phyloP scores from a whole-genome alignment of 2,888 invertebrate genomes.

The Ormyrus thymus region DNA sequence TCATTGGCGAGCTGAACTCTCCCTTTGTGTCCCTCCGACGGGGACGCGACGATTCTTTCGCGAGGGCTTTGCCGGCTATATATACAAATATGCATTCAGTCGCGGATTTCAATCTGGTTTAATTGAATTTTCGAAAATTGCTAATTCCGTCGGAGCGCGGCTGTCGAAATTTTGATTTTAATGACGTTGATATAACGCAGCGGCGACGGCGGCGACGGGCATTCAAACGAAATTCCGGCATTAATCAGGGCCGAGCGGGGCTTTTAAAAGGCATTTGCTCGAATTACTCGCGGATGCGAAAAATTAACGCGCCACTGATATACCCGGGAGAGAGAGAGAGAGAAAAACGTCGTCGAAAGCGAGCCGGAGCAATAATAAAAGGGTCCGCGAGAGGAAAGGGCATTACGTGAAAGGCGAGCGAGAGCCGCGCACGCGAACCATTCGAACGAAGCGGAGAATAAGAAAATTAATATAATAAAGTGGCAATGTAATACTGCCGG shows the following conservation, averaged over 20 bases:
- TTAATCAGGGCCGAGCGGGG: too few relatives aligned
- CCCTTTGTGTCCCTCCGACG: neutral
- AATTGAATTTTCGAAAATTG: constrained; percentile 37
- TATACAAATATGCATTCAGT: neutral
- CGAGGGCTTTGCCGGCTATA: too few relatives aligned
- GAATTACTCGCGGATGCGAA: too few relatives aligned
- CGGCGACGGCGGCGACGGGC: too few relatives aligned
- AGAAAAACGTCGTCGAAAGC: neutral
- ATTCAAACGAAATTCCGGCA: too few relatives aligned
- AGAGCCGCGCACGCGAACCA: constrained; percentile 35
- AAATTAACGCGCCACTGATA: too few relatives aligned
- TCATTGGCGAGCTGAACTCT: constrained; percentile 23
- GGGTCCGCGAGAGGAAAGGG: neutral
- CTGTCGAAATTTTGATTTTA: too few relatives aligned
- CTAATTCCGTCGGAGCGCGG: neutral
- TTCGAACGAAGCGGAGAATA: constrained; percentile 40
- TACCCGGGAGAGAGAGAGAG: neutral
- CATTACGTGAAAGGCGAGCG: constrained; percentile 15
- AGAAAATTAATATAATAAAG: constrained; percentile 56
- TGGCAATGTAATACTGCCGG: constrained; percentile 46
- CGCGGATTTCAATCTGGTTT: constrained; percentile 11
- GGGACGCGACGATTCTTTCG: neutral
- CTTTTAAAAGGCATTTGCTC: too few relatives aligned
- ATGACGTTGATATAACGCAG: too few relatives aligned
- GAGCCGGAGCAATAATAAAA: constrained; percentile 2